Evolutionary conservation across 1,140 invertebrate species (phyloP), one percentile per base, ranked within the genome.

Genomic region (Drosophila leontia): DNA sequence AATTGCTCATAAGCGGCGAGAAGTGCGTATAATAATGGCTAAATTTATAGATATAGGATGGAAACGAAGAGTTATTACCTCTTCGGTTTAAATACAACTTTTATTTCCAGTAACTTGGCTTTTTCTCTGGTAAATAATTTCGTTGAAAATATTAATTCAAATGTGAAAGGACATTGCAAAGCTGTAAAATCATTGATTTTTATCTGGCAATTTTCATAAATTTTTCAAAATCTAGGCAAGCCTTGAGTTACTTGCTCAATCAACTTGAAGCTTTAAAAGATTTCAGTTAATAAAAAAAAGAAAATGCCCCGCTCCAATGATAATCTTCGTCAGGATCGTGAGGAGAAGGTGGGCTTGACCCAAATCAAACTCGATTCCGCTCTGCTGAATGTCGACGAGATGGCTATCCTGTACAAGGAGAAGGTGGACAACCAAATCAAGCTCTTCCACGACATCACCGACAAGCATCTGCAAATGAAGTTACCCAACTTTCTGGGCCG

Each of bases 261-360:
- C n/a, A 7, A 9, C 15, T 51, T 9, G 17, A 7, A 51, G 26
- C 23, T 15, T 6, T 47, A 13, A 5, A 29, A 6, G 26, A 29
- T 29, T 29, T 29, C 26, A 29, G 26, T n/a, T 19, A 19, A 19
- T 29, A 34, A 34, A 34, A 3, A 9, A 34, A 9, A 8, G 32
- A 34, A 71, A 15, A 92, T 92, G 91, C 62, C 82, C 32, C 82
- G 80, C 26, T 82, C 74, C 0, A 80, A 74, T 61, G 17, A 77
- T n/a, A 29, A 19, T 0, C 5, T 67, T 70, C 23, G 77, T 45
- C 9, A 51, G 57, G 70, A 71, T 4, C 50, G 26, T 0, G 70
- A 85, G 11, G 84, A 92, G 42, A 63, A 79, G 23, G 9, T 82
- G 7, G 69, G 72, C 6, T 47, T 29, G 5, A 3, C 26, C 26